These are phyloP conservation scores for Drosophila atroscutellata DNA, from an alignment of 2,888 invertebrate genomes.

Conservation along the genomic window DNA sequence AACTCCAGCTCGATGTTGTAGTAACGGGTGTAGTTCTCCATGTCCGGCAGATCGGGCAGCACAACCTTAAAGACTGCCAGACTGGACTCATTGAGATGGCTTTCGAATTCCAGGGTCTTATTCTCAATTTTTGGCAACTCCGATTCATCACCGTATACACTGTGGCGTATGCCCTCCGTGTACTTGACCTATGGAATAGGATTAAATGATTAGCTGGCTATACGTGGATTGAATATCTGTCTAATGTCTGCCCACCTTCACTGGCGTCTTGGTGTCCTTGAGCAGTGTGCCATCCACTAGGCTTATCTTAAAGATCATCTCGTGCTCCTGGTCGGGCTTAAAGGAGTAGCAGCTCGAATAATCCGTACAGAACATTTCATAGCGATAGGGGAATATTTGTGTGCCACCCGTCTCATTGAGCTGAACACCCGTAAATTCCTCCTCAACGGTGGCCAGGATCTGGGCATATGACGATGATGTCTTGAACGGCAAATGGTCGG, in stretches of 20 bases:
- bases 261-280: slow-evolving; percentile 86
- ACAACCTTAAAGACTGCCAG: slow-evolving; percentile 88
- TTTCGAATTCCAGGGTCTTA: slow-evolving; percentile 83
- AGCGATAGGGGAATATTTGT: slow-evolving; percentile 91
- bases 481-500: slow-evolving; percentile 55
- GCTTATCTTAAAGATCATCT: slow-evolving; percentile 90
- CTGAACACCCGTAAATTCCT: slow-evolving; percentile 92
- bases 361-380: slow-evolving; percentile 89
- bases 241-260: slow-evolving; percentile 80
- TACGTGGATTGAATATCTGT: neutral
- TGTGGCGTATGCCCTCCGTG: slow-evolving; percentile 63
- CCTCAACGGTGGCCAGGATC: slow-evolving; percentile 95
- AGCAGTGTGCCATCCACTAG: slow-evolving; percentile 90
- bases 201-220: neutral
- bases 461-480: slow-evolving; percentile 52
- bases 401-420: slow-evolving; percentile 92
- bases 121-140: slow-evolving; percentile 73
- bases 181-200: slow-evolving; percentile 57
- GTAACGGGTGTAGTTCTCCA: slow-evolving; percentile 67
- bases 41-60: slow-evolving; percentile 86
- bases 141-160: slow-evolving; percentile 37
- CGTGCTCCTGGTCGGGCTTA: slow-evolving; percentile 94
- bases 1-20: slow-evolving; percentile 67
- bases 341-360: slow-evolving; percentile 92
- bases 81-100: slow-evolving; percentile 87